Evolutionary conservation across 2,888 invertebrate genomes (phyloP).

Genomic region (Xanthorhoe spadicearia): DNA sequence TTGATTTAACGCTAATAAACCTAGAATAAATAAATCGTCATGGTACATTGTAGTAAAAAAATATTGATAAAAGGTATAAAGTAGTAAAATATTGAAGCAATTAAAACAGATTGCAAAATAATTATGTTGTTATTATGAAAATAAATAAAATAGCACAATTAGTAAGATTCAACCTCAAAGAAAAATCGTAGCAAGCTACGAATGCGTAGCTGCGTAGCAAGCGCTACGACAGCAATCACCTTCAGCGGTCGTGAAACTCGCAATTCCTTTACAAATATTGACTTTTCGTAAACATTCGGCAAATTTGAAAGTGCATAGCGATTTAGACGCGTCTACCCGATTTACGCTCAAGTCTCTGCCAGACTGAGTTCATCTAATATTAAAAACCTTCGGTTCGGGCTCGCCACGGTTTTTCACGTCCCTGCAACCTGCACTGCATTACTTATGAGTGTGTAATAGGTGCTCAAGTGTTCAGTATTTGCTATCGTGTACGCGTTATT

Average conservation of each 20-base stretch:
- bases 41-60: too few relatives aligned
- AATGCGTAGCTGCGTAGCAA: slow-evolving; percentile 24
- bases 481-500: slow-evolving; percentile 62
- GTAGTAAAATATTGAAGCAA: too few relatives aligned
- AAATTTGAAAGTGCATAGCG: slow-evolving; percentile 71
- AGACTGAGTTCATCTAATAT: slow-evolving; percentile 78
- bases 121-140: too few relatives aligned
- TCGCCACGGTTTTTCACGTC: slow-evolving; percentile 77
- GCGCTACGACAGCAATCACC: neutral
- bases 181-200: slow-evolving; percentile 1
- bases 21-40: too few relatives aligned
- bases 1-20: too few relatives aligned
- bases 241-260: slow-evolving; percentile 17
- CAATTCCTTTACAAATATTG: slow-evolving; percentile 59
- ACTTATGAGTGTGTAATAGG: slow-evolving; percentile 80
- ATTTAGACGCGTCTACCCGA: slow-evolving; percentile 74
- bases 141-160: too few relatives aligned
- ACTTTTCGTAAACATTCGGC: slow-evolving; percentile 70
- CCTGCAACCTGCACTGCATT: slow-evolving; percentile 73
- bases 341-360: slow-evolving; percentile 60
- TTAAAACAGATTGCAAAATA: too few relatives aligned
- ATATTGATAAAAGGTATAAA: too few relatives aligned
- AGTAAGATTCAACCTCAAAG: neutral
- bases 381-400: slow-evolving; percentile 64
- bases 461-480: slow-evolving; percentile 73